These are phyloP conservation scores for Olivierus martensii DNA, from an alignment of 1,140 invertebrate species.

Conservation along the genomic window DNA sequence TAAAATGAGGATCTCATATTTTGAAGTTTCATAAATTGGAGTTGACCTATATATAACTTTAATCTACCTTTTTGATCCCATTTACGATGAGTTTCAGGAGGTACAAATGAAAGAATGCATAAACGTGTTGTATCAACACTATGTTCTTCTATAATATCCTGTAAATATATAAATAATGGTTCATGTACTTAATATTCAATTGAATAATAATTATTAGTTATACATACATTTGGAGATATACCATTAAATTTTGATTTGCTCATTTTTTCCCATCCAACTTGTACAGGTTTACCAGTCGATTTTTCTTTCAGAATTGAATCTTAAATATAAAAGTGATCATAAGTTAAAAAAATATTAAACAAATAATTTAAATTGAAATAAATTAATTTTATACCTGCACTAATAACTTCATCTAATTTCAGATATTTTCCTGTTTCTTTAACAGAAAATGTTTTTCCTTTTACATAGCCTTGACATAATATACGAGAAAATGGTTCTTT, in stretches of 20 bases:
- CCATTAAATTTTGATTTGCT: constrained; percentile 97
- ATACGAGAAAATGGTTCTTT: constrained; percentile 83
- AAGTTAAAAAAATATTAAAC: too few species aligned
- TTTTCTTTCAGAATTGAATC: constrained; percentile 45
- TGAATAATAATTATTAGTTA: not conserved
- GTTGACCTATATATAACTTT: too few species aligned
- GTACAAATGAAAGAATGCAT: constrained; percentile 68
- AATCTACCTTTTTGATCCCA: constrained; percentile 40
- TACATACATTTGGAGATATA: constrained; percentile 60
- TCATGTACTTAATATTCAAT: too few species aligned
- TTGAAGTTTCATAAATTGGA: too few species aligned
- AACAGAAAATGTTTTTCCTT: constrained; percentile 66
- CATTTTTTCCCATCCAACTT: constrained; percentile 91
- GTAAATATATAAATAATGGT: not conserved
- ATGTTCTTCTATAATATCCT: constrained; percentile 55
- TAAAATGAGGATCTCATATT: too few species aligned
- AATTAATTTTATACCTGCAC: constrained; percentile 30
- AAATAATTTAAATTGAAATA: too few species aligned
- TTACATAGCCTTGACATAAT: constrained; percentile 88
- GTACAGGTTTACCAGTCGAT: constrained; percentile 46
- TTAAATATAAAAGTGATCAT: constrained; percentile 13
- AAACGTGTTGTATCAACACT: constrained; percentile 80
- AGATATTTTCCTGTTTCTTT: constrained; percentile 69
- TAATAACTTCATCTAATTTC: constrained; percentile 48
- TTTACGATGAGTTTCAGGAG: constrained; percentile 65